A percentile compares a stretch with the other conserved stretches of the same genome.
Conservation (phyloP, 1,140 invertebrate species). For the Macrostomum lignano region DNA sequence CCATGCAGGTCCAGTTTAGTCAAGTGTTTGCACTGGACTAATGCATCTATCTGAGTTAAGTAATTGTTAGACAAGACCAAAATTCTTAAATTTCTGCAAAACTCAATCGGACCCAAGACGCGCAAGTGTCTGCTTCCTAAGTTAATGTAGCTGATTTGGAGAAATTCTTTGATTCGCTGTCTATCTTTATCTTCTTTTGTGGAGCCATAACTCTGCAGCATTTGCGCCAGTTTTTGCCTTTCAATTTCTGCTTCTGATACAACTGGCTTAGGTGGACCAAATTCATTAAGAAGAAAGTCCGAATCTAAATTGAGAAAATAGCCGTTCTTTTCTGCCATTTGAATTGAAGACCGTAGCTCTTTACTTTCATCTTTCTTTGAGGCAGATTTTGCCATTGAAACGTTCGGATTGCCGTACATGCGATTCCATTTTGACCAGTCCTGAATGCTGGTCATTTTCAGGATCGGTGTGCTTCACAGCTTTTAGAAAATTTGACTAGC, state of each 20-base stretch:
- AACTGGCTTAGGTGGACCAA: constrained; percentile 1
- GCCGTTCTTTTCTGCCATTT: constrained; percentile 5
- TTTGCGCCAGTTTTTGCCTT: constrained; percentile 7
- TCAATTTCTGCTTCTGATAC: constrained; percentile 2
- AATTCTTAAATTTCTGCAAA: constrained; percentile 14
- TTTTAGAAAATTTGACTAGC: no score
- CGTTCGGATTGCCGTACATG: no score
- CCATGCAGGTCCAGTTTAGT: constrained; percentile 21
- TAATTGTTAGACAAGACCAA: constrained; percentile 21
- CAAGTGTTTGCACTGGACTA: constrained; percentile 15
- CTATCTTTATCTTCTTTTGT: constrained; percentile 9
- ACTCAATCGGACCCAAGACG: no score
- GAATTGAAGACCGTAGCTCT: constrained; percentile 5
- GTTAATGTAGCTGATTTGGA: no score
- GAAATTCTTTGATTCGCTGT: no score
- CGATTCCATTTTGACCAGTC: no score
- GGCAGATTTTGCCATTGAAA: no score
- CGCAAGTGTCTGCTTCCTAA: no score
- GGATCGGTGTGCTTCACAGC: no score
- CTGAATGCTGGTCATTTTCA: no score
- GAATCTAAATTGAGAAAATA: constrained; percentile 4
- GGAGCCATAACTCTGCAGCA: constrained; percentile 13
- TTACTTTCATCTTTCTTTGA: no score
- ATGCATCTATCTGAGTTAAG: constrained; percentile 16
- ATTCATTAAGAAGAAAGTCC: background rate